Conservation (phyloP, 2,797 vertebrate genomes). For the Balearica regulorum region DNA sequence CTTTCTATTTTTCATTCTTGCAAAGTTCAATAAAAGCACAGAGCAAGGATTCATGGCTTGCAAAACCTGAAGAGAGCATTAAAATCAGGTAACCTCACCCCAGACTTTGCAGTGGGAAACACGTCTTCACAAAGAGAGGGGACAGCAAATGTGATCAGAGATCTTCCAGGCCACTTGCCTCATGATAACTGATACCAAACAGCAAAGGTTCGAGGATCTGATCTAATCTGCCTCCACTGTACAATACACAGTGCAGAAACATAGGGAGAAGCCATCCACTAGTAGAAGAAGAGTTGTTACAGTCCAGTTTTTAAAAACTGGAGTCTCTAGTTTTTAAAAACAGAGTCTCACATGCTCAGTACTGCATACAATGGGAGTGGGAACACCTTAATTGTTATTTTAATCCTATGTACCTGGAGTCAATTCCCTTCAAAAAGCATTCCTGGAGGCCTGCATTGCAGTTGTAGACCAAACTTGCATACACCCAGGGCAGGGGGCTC, state of each 20-base stretch:
- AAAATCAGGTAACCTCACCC: background rate
- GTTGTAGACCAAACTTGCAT: background rate
- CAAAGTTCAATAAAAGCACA: background rate
- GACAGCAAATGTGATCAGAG: background rate
- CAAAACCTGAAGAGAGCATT: background rate
- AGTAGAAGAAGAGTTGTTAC: background rate
- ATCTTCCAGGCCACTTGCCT: background rate
- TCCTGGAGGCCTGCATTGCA: background rate
- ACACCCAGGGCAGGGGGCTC: accelerated
- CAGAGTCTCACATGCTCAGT: background rate
- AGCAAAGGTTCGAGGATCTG: background rate
- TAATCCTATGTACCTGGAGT: background rate
- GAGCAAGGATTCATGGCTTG: background rate
- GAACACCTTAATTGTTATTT: background rate
- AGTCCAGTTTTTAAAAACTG: background rate
- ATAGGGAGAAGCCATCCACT: background rate
- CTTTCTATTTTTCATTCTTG: background rate
- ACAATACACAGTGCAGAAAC: background rate
- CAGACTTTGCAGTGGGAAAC: background rate
- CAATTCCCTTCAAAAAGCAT: background rate
- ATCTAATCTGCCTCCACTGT: background rate
- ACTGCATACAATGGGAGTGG: background rate
- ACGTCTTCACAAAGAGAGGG: background rate
- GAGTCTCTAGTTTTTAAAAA: background rate
- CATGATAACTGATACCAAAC: background rate